Percentiles rank a stretch among this genome's conserved stretches.
These are phyloP conservation scores for Drosophila watanabei DNA, from an alignment of 1,140 invertebrate species.

Conservation along the genomic window DNA sequence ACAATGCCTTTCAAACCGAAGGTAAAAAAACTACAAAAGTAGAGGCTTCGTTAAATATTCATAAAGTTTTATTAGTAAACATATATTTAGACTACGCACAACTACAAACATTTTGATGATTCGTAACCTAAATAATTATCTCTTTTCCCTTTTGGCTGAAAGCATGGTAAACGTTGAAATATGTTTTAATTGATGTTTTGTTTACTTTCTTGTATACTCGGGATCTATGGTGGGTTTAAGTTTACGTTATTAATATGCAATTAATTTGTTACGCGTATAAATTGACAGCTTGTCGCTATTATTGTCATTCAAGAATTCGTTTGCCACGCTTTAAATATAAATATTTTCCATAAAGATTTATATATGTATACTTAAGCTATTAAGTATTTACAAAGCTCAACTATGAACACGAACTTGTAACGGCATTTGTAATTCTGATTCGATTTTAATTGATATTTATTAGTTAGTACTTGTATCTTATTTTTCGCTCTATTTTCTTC, in stretches of 20 bases:
- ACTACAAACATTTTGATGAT: slow-evolving; percentile 64
- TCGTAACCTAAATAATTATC: slow-evolving; percentile 43
- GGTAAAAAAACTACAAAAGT: background rate
- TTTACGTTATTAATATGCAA: slow-evolving; percentile 34
- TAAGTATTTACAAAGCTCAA: slow-evolving; percentile 84
- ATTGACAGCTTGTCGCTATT: slow-evolving; percentile 49
- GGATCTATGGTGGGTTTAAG: slow-evolving; percentile 17
- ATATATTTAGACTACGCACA: slow-evolving; percentile 67
- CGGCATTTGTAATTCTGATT: slow-evolving; percentile 64
- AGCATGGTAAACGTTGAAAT: slow-evolving; percentile 39
- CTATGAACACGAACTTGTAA: slow-evolving; percentile 76
- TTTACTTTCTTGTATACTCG: slow-evolving; percentile 16
- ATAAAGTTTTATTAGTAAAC: slow-evolving; percentile 74
- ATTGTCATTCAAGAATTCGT: slow-evolving; percentile 54
- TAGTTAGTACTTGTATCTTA: slow-evolving; percentile 11
- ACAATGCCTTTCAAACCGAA: slow-evolving; percentile 8
- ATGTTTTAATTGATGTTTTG: slow-evolving; percentile 6
- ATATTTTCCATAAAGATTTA: slow-evolving; percentile 45
- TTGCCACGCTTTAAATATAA: slow-evolving; percentile 61
- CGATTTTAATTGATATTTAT: slow-evolving; percentile 17
- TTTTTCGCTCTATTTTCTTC: slow-evolving; percentile 20
- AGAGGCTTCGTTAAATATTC: slow-evolving; percentile 49
- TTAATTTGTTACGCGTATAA: slow-evolving; percentile 52
- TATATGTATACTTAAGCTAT: slow-evolving; percentile 80
- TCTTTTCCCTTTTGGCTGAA: slow-evolving; percentile 28